Evolutionary conservation across 2,113 vertebrate species (phyloP), one percentile per base, ranked within the genome.

Genomic region (Neomonachus schauinslandi): DNA sequence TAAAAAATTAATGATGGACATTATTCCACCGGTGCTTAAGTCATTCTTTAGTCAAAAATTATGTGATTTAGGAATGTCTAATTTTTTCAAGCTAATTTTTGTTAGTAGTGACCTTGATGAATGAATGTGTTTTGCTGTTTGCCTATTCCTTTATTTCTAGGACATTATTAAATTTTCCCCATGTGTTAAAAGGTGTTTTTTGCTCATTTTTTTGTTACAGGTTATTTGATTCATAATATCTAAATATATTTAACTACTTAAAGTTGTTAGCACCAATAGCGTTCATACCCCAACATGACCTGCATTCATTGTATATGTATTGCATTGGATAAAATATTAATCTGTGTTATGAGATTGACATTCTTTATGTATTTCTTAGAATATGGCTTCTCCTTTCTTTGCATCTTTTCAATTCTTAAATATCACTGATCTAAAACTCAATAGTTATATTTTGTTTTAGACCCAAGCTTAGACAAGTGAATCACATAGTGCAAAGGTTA

Each of bases 1-100:
- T 94, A 15, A 59, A 93, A 97, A 97, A 80, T 36, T 71, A 89
- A 88, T 51, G 16, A 7, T 61, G 26, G 46, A 24, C 80, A 92
- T 96, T 88, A 91, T 97, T 87, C 61, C 1, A 88, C 28, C 19
- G 0, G 16, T 72, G 9, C 49, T 93, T 94, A 94, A 90, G 16
- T 97, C 42, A 92, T 86, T 83, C 74, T 92, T 94, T 79, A 88
- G 42, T 61, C 16, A 96, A 94, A 95, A 88, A 65, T 42, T 83
- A 85, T 61, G 36, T 69, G 46, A 55, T 85, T 69, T 69, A 36
- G 14, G 7, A 72, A 65, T 81, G n/a, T 57, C 74, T 57, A 55
- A 72, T 65, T 76, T 13, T 63, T 74, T 92, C 55, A 55, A 10
- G 16, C 19, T 22, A 2, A 46, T 28, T 59, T 42, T 16, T 96